Percentiles rank a stretch among this genome's conserved stretches.
phyloP scores from a whole-genome alignment of 2,888 invertebrate genomes.

The Apodemia mormo region DNA sequence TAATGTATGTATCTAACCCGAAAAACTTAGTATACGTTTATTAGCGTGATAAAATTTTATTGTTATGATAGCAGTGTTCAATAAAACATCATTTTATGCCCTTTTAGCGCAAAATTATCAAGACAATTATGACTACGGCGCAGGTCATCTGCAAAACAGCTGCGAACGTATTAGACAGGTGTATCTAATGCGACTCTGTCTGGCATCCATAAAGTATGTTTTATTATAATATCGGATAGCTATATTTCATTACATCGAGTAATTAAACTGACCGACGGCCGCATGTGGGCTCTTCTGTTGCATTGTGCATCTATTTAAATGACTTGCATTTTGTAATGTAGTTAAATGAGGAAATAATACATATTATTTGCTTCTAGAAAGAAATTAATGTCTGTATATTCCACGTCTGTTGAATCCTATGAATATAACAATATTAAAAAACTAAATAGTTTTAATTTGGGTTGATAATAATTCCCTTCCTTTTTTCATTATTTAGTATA shows the following conservation, averaged over 20 bases:
- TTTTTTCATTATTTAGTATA: too few relatives aligned
- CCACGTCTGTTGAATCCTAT: neutral
- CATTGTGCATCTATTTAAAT: neutral
- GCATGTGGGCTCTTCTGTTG: neutral
- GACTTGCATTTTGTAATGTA: conserved; percentile 8
- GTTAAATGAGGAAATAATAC: neutral
- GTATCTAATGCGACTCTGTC: conserved; percentile 54
- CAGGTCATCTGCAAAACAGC: conserved; percentile 51
- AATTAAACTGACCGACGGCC: neutral
- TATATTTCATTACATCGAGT: conserved; percentile 13
- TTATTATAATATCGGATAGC: conserved; percentile 24
- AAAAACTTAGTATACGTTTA: neutral
- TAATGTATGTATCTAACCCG: too few relatives aligned
- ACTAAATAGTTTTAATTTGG: too few relatives aligned
- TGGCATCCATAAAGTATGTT: conserved; percentile 25
- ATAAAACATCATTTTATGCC: conserved; percentile 23
- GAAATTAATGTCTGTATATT: neutral
- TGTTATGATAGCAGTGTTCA: conserved; percentile 22
- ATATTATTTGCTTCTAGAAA: neutral
- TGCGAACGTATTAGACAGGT: conserved; percentile 66
- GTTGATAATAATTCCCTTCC: too few relatives aligned
- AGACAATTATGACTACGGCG: conserved; percentile 18
- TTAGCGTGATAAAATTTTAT: conserved; percentile 6
- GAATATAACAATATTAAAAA: too few relatives aligned
- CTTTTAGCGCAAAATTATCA: conserved; percentile 31